phyloP scores from a whole-genome alignment of 2,797 vertebrate genomes.

The Mormyrus proboscirostris region DNA sequence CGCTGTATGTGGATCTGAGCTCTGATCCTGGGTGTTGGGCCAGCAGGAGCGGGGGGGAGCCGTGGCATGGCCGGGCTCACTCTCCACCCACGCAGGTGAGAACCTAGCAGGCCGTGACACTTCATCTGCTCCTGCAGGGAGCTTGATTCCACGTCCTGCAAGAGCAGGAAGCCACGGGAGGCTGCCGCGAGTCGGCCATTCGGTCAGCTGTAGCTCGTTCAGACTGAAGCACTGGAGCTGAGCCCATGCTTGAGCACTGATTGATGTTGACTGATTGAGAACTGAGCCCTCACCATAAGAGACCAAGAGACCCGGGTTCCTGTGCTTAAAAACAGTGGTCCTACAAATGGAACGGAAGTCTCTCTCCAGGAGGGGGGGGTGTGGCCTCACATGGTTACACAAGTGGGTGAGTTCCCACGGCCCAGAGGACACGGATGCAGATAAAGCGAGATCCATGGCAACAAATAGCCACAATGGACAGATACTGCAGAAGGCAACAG shows the following conservation, averaged over 20 bases:
- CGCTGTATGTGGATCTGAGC: neutral
- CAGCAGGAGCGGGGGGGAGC: neutral
- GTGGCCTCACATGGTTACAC: neutral
- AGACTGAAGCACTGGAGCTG: neutral
- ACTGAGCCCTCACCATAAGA: constrained; percentile 29
- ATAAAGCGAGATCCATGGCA: neutral
- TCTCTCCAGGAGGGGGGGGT: neutral
- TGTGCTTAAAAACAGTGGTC: neutral
- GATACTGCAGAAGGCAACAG: neutral
- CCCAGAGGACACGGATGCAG: neutral
- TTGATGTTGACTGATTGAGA: constrained; percentile 14
- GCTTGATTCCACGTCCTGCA: neutral
- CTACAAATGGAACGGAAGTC: no score
- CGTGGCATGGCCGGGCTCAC: neutral
- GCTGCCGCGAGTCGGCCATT: neutral
- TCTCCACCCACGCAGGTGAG: neutral
- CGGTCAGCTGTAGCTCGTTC: neutral
- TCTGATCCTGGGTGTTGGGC: neutral
- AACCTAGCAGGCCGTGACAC: neutral
- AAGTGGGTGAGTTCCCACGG: neutral
- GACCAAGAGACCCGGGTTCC: constrained; percentile 3
- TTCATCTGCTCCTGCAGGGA: constrained; percentile 3
- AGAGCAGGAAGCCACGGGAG: neutral
- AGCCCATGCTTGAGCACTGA: neutral
- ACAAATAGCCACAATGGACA: neutral